A percentile compares a stretch with the other conserved stretches of the same genome.
phyloP scores from a whole-genome alignment of 2,797 vertebrate species.

The Acrocephalus scirpaceus region DNA sequence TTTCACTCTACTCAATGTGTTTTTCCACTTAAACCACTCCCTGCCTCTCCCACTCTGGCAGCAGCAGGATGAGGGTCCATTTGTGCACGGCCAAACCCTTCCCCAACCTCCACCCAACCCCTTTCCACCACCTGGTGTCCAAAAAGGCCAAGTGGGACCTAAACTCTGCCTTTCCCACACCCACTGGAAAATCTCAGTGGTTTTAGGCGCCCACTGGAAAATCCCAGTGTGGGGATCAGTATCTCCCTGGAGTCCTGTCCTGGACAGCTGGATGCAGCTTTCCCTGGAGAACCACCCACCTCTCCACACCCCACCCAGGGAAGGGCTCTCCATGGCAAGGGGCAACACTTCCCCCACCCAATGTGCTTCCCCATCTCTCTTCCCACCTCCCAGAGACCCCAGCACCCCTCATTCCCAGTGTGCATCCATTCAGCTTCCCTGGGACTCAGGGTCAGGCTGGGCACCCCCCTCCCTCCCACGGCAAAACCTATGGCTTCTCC shows the following conservation, averaged over 20 bases:
- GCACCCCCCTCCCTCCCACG: neutral
- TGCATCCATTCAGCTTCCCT: accelerated
- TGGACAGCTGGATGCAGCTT: neutral
- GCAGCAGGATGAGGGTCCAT: neutral
- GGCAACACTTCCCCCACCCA: neutral
- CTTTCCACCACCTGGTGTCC: neutral
- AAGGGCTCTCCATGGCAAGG: neutral
- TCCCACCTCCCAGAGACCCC: neutral
- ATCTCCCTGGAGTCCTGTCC: neutral
- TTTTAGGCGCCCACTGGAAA: neutral
- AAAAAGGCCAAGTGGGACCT: neutral
- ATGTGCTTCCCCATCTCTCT: too few relatives aligned
- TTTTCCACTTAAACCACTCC: neutral
- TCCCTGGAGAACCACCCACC: neutral
- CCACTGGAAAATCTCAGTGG: neutral
- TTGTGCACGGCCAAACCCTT: accelerated
- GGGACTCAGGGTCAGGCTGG: neutral
- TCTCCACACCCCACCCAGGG: neutral
- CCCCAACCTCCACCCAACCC: neutral
- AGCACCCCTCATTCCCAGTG: accelerated
- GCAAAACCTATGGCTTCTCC: accelerated
- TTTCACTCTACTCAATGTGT: neutral
- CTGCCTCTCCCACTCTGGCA: neutral
- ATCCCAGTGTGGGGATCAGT: neutral
- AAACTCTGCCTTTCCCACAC: neutral